phyloP scores from a whole-genome alignment of 2,797 vertebrate genomes.

The Salarias fasciatus region DNA sequence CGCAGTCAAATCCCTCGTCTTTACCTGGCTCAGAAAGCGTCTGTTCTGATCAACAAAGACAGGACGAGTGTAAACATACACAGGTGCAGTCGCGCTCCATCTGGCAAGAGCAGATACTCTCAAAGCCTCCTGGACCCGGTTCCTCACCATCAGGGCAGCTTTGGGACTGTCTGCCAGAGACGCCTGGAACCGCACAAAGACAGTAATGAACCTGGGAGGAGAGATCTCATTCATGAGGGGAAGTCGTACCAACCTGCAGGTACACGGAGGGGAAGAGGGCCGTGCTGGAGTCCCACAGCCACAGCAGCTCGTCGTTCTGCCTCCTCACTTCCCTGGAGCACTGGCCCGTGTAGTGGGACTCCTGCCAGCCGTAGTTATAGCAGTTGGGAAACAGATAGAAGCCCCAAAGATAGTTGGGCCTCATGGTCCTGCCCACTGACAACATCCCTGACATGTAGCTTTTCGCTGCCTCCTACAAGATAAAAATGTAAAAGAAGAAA shows the following conservation, averaged over 20 bases:
- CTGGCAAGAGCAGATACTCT: constrained; percentile 74
- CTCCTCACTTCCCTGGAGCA: constrained; percentile 79
- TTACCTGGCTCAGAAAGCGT: constrained; percentile 82
- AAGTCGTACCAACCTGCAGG: constrained; percentile 65
- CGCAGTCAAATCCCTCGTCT: constrained; percentile 12
- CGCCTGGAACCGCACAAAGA: constrained; percentile 30
- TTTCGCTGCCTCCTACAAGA: constrained; percentile 81
- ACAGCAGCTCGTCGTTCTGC: constrained; percentile 85
- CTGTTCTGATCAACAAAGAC: constrained; percentile 81
- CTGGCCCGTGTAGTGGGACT: constrained; percentile 78
- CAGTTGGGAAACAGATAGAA: constrained; percentile 90
- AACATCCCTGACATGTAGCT: constrained; percentile 80
- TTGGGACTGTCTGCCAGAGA: constrained; percentile 66
- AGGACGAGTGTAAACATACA: constrained; percentile 84
- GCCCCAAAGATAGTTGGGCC: constrained; percentile 86
- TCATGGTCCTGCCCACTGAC: constrained; percentile 74
- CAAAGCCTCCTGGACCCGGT: constrained; percentile 84
- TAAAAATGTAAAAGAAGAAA: neutral
- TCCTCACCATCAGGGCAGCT: constrained; percentile 80
- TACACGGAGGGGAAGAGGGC: constrained; percentile 89
- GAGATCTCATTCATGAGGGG: neutral
- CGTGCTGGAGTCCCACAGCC: constrained; percentile 88
- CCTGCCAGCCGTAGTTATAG: constrained; percentile 84
- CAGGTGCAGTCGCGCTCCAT: constrained; percentile 63
- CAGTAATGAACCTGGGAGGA: neutral